A percentile compares a stretch with the other conserved stretches of the same genome.
phyloP scores from a whole-genome alignment of 2,888 invertebrate species.

The Drosophila subquinaria region DNA sequence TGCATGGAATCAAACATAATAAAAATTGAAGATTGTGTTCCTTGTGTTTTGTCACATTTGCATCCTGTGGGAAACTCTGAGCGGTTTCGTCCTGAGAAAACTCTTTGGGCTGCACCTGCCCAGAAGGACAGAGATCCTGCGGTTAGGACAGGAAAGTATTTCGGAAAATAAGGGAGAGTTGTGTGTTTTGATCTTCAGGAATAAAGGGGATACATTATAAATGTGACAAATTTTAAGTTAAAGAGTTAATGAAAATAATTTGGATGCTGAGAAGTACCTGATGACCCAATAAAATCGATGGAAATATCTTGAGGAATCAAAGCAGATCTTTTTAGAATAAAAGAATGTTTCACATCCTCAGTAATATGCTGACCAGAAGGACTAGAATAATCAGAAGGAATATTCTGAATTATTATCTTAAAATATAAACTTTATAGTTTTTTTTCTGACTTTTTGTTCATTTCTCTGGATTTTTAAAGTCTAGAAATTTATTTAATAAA shows the following conservation, averaged over 20 bases:
- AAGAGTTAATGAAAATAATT: not conserved
- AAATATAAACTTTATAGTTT: too few species aligned
- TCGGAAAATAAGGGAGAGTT: not conserved
- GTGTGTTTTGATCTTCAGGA: not conserved
- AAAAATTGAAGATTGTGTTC: slow-evolving; percentile 28
- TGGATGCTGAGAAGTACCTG: not conserved
- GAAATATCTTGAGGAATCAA: too few species aligned
- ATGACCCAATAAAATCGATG: not conserved
- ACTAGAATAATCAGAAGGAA: not conserved
- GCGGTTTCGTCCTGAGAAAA: slow-evolving; percentile 34
- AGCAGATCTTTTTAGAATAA: too few species aligned
- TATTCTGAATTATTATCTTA: too few species aligned
- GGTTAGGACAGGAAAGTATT: not conserved
- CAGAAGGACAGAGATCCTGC: not conserved
- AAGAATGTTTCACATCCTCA: too few species aligned
- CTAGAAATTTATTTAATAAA: too few species aligned
- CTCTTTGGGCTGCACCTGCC: slow-evolving; percentile 34
- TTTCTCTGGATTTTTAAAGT: too few species aligned
- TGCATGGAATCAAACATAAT: slow-evolving; percentile 61
- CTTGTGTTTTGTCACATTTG: slow-evolving; percentile 60
- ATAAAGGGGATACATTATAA: not conserved
- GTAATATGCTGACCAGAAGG: not conserved
- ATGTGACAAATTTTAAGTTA: too few species aligned
- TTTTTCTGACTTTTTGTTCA: too few species aligned
- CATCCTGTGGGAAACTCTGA: slow-evolving; percentile 54